A percentile compares a stretch with the other conserved stretches of the same genome.
phyloP scores from a whole-genome alignment of 2,113 vertebrate genomes.

The Hemicordylus capensis region DNA sequence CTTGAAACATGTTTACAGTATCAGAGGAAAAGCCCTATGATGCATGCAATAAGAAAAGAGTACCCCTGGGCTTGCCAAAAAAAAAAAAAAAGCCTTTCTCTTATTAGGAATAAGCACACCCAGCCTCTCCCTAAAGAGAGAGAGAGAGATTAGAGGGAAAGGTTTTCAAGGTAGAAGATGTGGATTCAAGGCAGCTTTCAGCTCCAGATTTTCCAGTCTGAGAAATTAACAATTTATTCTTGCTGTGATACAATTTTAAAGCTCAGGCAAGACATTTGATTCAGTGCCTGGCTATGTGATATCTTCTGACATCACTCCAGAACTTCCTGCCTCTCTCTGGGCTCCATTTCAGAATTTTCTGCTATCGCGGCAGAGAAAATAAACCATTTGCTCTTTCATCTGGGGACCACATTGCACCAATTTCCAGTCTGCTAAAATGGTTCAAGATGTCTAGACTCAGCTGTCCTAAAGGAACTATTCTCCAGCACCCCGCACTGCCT shows the following conservation, averaged over 20 bases:
- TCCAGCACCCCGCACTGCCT: background rate
- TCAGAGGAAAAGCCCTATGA: background rate
- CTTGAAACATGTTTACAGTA: background rate
- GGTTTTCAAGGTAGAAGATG: background rate
- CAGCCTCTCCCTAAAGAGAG: too few relatives aligned
- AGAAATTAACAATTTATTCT: background rate
- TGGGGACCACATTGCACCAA: background rate
- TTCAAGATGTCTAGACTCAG: fast-evolving
- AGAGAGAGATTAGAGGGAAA: background rate
- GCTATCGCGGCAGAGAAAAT: constrained; percentile 33
- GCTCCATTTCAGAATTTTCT: constrained; percentile 13
- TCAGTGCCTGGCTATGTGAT: constrained; percentile 3
- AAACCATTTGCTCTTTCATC: constrained; percentile 31
- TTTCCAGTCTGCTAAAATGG: constrained; percentile 1
- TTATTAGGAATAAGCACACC: background rate
- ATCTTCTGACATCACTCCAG: background rate
- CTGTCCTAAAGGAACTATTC: fast-evolving
- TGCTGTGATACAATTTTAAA: background rate
- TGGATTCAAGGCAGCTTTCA: background rate
- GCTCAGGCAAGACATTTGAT: background rate
- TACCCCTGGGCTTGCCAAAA: background rate
- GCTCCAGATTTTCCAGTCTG: background rate
- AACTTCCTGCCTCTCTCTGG: fast-evolving
- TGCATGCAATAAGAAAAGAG: background rate
- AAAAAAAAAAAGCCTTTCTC: background rate